Evolutionary conservation across 2,888 invertebrate species (phyloP).

Genomic region (Diplazon laetatorius): DNA sequence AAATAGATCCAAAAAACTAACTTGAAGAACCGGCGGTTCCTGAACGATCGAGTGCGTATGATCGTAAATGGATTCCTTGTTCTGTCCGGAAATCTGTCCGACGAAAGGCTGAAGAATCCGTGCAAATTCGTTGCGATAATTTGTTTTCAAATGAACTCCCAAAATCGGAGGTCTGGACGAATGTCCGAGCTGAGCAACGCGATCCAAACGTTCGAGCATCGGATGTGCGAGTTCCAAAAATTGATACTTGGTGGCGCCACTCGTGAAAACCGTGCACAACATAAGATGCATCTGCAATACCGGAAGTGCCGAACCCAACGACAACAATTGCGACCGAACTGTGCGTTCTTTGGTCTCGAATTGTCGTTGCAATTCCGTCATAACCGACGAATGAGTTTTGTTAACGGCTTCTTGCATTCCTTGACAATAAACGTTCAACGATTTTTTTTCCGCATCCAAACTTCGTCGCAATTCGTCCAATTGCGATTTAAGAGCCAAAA

Average conservation of each 20-base stretch:
- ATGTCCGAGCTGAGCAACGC: constrained; percentile 87
- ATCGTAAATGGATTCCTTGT: constrained; percentile 77
- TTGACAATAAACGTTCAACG: constrained; percentile 87
- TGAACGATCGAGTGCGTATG: constrained; percentile 73
- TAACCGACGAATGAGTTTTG: constrained; percentile 86
- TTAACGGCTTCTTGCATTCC: constrained; percentile 87
- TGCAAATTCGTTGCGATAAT: constrained; percentile 87
- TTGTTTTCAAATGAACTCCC: constrained; percentile 81
- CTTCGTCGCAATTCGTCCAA: constrained; percentile 87
- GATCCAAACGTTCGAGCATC: constrained; percentile 86
- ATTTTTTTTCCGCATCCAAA: constrained; percentile 87
- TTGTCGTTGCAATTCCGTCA: constrained; percentile 87
- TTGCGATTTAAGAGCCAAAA: constrained; percentile 86
- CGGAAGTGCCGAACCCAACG: constrained; percentile 86
- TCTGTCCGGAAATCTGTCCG: constrained; percentile 77
- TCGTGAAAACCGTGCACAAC: constrained; percentile 88
- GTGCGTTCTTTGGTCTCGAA: constrained; percentile 84
- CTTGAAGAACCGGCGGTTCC: constrained; percentile 77
- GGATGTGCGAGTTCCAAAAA: constrained; percentile 88
- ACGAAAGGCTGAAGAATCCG: constrained; percentile 86
- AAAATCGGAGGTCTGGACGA: constrained; percentile 83
- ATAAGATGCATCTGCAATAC: constrained; percentile 88
- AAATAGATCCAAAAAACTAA: too few species aligned
- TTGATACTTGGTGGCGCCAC: constrained; percentile 89
- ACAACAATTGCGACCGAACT: constrained; percentile 84